Evolutionary conservation across 2,888 invertebrate genomes (phyloP).

Genomic region (Imbricaverruca yamaguchii): DNA sequence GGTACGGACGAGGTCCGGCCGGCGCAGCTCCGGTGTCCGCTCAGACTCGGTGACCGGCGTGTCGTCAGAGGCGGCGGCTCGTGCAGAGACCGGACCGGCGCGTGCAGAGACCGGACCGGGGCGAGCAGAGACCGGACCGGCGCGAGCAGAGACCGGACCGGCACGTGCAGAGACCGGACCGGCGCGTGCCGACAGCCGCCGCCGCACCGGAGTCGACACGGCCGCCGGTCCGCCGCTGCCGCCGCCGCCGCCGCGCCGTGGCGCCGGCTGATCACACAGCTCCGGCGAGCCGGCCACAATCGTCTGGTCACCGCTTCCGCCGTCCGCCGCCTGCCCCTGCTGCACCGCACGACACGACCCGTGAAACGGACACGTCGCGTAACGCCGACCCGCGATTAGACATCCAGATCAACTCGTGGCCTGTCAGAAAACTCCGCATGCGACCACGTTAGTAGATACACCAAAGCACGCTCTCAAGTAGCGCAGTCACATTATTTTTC

Average conservation of each 20-base stretch:
- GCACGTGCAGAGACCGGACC: not conserved
- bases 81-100: too few species aligned
- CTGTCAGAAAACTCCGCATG: too few species aligned
- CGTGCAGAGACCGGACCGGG: not conserved
- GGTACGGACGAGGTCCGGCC: not conserved
- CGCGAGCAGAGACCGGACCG: too few species aligned
- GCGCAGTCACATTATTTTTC: too few species aligned
- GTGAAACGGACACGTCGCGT: too few species aligned
- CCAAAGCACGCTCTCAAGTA: too few species aligned
- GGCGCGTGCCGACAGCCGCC: not conserved
- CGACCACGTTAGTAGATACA: too few species aligned
- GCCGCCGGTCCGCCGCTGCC: not conserved
- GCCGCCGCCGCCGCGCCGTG: not conserved
- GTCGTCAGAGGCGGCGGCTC: not conserved
- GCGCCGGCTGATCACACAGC: not conserved
- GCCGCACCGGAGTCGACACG: not conserved
- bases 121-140: not conserved
- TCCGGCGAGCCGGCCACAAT: conserved; percentile 6
- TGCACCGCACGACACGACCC: conserved; percentile 37
- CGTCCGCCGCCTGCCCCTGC: conserved; percentile 32
- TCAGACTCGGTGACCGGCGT: not conserved
- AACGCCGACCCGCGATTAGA: too few species aligned
- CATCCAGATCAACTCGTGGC: too few species aligned
- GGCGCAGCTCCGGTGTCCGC: not conserved
- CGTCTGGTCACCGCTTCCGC: not conserved